Conservation (phyloP, 1,140 invertebrate species). For the Ips typographus region DNA sequence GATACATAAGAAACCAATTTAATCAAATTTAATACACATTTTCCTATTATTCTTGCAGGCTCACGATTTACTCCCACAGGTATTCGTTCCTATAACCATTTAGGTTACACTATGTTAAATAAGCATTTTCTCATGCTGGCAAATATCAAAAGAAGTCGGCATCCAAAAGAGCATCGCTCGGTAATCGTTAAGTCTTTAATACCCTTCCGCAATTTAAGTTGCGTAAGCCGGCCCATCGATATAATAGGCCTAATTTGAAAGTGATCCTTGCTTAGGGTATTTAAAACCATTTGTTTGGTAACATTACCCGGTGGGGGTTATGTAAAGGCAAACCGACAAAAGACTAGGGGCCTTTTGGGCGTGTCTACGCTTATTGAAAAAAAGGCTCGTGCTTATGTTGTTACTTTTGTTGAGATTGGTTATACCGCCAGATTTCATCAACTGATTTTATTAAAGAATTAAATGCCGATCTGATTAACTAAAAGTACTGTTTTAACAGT, state of each 20-base stretch:
- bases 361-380: neutral
- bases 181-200: conserved; percentile 13
- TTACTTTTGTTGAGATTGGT: too few species aligned
- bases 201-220: conserved; percentile 10
- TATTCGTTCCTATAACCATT: too few species aligned
- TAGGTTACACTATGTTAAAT: too few species aligned
- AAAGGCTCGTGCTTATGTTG: neutral
- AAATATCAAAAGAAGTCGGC: conserved; percentile 8
- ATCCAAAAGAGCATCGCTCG: conserved; percentile 7
- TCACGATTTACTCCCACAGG: too few species aligned
- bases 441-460: too few species aligned
- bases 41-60: too few species aligned
- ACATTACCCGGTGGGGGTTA: conserved; percentile 6
- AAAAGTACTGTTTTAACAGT: too few species aligned
- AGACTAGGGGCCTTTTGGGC: neutral
- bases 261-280: conserved; percentile 7
- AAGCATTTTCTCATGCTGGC: neutral
- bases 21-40: too few species aligned
- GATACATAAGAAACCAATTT: too few species aligned
- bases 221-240: conserved; percentile 9
- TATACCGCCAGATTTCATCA: too few species aligned
- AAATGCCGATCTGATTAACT: too few species aligned
- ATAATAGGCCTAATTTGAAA: conserved; percentile 7
- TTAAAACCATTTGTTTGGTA: conserved; percentile 12
- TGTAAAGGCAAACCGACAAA: conserved; percentile 2